Evolutionary conservation across 2,113 vertebrate genomes (phyloP), one percentile per base, ranked within the genome.

Genomic region (Collichthys lucidus): DNA sequence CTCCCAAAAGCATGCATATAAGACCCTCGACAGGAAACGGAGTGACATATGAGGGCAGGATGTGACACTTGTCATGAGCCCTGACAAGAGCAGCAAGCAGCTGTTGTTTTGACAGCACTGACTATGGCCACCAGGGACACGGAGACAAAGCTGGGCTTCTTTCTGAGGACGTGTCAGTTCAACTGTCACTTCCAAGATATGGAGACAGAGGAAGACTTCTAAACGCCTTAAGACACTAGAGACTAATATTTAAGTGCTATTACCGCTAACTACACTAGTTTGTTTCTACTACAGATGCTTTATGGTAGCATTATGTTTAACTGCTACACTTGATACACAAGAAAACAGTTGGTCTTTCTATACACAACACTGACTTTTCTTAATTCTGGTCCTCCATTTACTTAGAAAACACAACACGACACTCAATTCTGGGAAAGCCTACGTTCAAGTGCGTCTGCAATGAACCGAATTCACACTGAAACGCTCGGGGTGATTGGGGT

Each of bases 1-100:
- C 73, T 92, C 87, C 85, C 85, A 35, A 77, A 74, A 79, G 82
- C 73, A 89, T 90, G 44, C 46, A 91, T 42, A 87, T 26, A 78
- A 80, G 79, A 80, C 66, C 65, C 31, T 46, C 77, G 70, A 70
- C 46, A 71, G 47, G 71, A 2, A 64, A 46, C 29, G 55, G 80
- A 68, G 82, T 79, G 84, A 22, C 91, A 79, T 29, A 29, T 44
- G 79, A 65, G 89, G 83, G 70, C 85, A 92, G 76, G 5, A 79
- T 60, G 86, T 89, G 89, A 93, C 80, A 89, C 88, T 46, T 90
- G 80, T 64, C 59, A 86, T 3, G 88, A 79, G 82, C 2, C 81
- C 63, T 84, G 92, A 90, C 87, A 81, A 81, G 82, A 78, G 20
- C 91, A 86, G 78, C 86, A 89, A 20, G 82, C 71, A 93, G 91